Percentiles rank a stretch among this genome's conserved stretches.
Evolutionary conservation across 1,140 invertebrate species (phyloP).

Genomic region (Pseudomyrmex gracilis): DNA sequence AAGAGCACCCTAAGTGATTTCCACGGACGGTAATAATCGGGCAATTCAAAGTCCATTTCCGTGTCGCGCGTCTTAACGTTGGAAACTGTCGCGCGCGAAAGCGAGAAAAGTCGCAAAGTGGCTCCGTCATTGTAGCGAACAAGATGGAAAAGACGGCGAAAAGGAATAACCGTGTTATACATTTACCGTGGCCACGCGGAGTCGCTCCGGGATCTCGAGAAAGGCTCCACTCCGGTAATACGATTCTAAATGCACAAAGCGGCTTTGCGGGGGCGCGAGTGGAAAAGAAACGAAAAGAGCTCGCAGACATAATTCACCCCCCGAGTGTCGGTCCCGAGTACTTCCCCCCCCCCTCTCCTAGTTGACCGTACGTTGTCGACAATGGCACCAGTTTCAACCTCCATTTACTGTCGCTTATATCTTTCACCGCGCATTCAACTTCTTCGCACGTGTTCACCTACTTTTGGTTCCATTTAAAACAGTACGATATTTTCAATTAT

Average conservation of each 20-base stretch:
- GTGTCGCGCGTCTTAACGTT: slow-evolving; percentile 56
- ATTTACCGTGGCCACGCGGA: slow-evolving; percentile 55
- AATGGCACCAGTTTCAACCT: slow-evolving; percentile 55
- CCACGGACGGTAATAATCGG: slow-evolving; percentile 67
- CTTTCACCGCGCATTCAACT: background rate
- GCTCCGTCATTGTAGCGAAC: slow-evolving; percentile 63
- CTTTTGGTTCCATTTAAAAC: background rate
- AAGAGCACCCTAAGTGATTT: slow-evolving; percentile 52
- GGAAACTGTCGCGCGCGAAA: slow-evolving; percentile 23
- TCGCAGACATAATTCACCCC: slow-evolving; percentile 68
- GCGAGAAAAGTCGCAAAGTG: slow-evolving; percentile 62
- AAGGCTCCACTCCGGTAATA: slow-evolving; percentile 65
- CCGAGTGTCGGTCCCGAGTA: slow-evolving; percentile 65
- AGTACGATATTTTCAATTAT: slow-evolving; percentile 17
- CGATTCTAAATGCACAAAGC: slow-evolving; percentile 77
- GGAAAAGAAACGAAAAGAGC: slow-evolving; percentile 52
- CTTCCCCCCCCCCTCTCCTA: slow-evolving; percentile 8
- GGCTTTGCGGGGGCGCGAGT: slow-evolving; percentile 13
- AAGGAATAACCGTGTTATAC: slow-evolving; percentile 68
- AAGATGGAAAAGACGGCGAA: slow-evolving; percentile 59
- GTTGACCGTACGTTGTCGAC: background rate
- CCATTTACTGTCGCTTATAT: slow-evolving; percentile 45
- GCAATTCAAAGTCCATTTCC: slow-evolving; percentile 82
- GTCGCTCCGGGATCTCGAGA: slow-evolving; percentile 30
- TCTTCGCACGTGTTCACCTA: background rate